These are phyloP conservation scores for Eutolmus rufibarbis DNA, from an alignment of 2,888 invertebrate species.

Conservation along the genomic window DNA sequence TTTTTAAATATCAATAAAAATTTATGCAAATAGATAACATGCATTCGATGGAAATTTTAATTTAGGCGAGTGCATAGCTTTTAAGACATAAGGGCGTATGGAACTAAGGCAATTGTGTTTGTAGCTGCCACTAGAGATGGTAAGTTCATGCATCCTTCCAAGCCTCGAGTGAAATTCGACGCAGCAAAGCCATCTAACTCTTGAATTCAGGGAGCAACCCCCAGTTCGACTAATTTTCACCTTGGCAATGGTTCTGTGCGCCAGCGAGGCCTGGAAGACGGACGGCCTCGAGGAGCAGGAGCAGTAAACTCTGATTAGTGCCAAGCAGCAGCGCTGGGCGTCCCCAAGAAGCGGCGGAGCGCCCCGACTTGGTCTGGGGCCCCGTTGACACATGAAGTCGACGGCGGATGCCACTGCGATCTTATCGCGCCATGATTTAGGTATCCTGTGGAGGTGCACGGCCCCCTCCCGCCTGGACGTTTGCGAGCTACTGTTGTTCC, in stretches of 20 bases:
- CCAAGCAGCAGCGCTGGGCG: not conserved
- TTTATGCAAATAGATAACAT: no score
- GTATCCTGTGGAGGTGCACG: slow-evolving; percentile 25
- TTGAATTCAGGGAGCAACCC: not conserved
- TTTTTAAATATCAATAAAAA: no score
- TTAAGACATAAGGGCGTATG: no score
- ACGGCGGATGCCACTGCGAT: slow-evolving; percentile 2
- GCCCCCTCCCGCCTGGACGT: not conserved
- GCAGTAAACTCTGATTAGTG: not conserved
- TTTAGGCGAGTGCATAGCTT: no score
- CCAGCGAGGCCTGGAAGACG: not conserved
- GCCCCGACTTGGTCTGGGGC: not conserved
- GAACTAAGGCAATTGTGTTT: not conserved
- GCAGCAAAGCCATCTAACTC: no score
- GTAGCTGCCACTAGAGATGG: not conserved
- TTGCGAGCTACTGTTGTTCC: not conserved
- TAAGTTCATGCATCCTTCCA: not conserved
- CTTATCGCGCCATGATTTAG: slow-evolving; percentile 37
- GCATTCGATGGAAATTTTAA: no score
- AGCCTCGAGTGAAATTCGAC: not conserved
- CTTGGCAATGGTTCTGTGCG: not conserved
- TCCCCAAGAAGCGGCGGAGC: not conserved
- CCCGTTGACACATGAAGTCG: slow-evolving; percentile 26
- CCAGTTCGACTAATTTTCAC: not conserved
- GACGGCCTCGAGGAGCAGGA: not conserved